Conservation (phyloP, 2,888 invertebrate species). For the Erebia palarica region DNA sequence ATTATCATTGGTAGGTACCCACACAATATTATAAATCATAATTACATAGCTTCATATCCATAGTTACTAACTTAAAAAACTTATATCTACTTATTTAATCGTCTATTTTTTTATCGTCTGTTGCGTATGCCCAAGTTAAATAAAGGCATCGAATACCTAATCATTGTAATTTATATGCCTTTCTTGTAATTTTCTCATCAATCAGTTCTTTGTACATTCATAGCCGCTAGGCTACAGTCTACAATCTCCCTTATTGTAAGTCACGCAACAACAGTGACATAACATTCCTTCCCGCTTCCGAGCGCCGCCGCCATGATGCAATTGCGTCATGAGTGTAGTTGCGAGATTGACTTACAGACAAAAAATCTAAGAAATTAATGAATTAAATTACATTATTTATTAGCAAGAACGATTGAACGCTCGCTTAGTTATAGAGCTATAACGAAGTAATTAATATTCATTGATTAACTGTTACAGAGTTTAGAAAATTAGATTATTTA, state of each 20-base stretch:
- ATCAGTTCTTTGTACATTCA: constrained; percentile 20
- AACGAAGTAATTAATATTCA: constrained; percentile 2
- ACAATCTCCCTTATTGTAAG: constrained; percentile 35
- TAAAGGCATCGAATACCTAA: background rate
- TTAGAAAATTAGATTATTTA: constrained; percentile 1
- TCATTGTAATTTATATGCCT: constrained; percentile 19
- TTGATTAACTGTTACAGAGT: background rate
- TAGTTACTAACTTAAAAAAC: too few species aligned
- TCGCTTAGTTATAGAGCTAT: background rate
- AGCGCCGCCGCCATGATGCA: constrained; percentile 32
- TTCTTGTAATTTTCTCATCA: constrained; percentile 21
- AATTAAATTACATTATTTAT: constrained; percentile 5
- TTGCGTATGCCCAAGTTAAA: constrained; percentile 1
- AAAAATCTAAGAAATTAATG: constrained; percentile 12
- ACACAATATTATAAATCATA: too few species aligned
- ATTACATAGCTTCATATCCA: too few species aligned
- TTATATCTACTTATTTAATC: too few species aligned
- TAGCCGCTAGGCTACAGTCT: constrained; percentile 23
- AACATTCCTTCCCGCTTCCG: constrained; percentile 48
- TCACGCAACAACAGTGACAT: constrained; percentile 46
- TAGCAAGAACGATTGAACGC: background rate
- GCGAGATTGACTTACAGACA: constrained; percentile 26
- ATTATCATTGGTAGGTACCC: too few species aligned
- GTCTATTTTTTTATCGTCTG: background rate
- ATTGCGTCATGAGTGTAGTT: constrained; percentile 36